Percentiles rank a stretch among this genome's conserved stretches.
phyloP scores from a whole-genome alignment of 2,797 vertebrate species.

The Mus spretus region DNA sequence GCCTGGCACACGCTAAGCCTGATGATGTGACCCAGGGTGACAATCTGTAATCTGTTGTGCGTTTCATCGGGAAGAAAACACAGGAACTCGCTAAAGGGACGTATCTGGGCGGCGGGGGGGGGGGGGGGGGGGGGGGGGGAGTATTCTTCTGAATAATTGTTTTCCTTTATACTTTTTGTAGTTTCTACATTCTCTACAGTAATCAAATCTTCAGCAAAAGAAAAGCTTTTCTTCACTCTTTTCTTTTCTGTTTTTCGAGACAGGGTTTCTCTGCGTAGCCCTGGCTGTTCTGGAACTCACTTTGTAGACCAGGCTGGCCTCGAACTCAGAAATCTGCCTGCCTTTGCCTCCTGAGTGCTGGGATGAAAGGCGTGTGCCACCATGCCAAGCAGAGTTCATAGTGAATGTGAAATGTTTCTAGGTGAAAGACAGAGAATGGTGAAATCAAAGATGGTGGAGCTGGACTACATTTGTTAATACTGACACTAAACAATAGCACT shows the following conservation, averaged over 20 bases:
- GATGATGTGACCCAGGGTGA: constrained; percentile 23
- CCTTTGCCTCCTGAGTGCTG: too few relatives aligned
- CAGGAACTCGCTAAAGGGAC: neutral
- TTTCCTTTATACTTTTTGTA: constrained; percentile 18
- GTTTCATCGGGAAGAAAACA: constrained; percentile 50
- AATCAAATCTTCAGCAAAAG: neutral
- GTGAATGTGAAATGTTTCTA: constrained; percentile 24
- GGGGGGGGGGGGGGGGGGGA: neutral
- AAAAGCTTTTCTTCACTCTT: neutral
- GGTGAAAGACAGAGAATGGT: neutral
- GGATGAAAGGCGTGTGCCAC: too few relatives aligned
- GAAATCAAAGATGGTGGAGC: neutral
- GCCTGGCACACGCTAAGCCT: neutral
- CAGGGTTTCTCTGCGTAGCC: too few relatives aligned
- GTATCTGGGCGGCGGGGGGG: neutral
- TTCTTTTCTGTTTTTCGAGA: neutral
- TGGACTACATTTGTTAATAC: neutral
- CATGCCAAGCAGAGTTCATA: neutral
- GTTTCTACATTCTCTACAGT: neutral
- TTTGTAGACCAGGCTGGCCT: too few relatives aligned
- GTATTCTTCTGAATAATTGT: constrained; percentile 33
- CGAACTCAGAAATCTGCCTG: too few relatives aligned
- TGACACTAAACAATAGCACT: neutral
- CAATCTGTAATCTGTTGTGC: constrained; percentile 2
- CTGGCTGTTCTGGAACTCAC: too few relatives aligned